Conservation (phyloP, 2,888 invertebrate species). For the Brachynemurus nebulosus region DNA sequence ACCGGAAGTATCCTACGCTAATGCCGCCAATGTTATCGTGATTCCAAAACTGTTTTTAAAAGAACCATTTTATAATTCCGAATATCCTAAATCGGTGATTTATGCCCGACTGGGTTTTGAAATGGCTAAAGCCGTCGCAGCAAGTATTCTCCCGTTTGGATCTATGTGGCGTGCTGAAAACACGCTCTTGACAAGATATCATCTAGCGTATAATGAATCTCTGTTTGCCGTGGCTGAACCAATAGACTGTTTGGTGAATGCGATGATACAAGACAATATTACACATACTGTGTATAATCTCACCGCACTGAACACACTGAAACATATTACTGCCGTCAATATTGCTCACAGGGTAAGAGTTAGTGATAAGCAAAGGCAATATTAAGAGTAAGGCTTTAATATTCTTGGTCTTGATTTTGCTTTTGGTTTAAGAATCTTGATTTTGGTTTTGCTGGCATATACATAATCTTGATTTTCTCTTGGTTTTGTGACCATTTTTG, state of each 20-base stretch:
- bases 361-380: background rate
- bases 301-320: constrained; percentile 25
- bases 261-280: constrained; percentile 20
- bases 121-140: constrained; percentile 33
- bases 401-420: too few relatives aligned
- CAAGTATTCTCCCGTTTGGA: constrained; percentile 30
- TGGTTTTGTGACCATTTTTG: too few relatives aligned
- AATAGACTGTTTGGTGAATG: constrained; percentile 21
- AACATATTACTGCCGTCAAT: constrained; percentile 26
- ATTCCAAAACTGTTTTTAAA: constrained; percentile 33
- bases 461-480: too few relatives aligned
- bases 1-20: constrained; percentile 28
- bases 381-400: background rate
- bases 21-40: constrained; percentile 33
- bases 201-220: constrained; percentile 29
- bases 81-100: constrained; percentile 34
- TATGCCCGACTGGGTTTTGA: constrained; percentile 36
- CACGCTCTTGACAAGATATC: constrained; percentile 30
- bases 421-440: too few relatives aligned
- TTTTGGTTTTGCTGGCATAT: too few relatives aligned
- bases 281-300: constrained; percentile 22
- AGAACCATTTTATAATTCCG: constrained; percentile 30
- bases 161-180: constrained; percentile 29
- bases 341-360: constrained; percentile 28
- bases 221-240: constrained; percentile 18